Evolutionary conservation across 2,113 vertebrate species (phyloP), one percentile per base, ranked within the genome.

Genomic region (Notarius lentiginosus): DNA sequence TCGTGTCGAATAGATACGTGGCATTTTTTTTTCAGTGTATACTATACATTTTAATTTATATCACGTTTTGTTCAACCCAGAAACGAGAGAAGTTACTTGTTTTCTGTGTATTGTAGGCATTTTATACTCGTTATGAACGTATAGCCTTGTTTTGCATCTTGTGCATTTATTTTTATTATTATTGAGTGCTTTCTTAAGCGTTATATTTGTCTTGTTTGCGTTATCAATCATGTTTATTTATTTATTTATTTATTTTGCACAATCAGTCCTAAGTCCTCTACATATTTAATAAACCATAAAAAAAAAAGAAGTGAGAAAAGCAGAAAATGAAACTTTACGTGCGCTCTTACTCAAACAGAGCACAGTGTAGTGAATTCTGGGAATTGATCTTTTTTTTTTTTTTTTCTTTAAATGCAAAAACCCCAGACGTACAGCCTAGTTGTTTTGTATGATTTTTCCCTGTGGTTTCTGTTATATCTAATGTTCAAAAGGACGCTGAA

Each of bases 401-500:
- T 53, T 2, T 70, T 79, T 22, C 20, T 56, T 7, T 34, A 15
- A 17, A 22, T 10, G 47, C 55, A 76, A 86, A 61, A 60, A 17
- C 79, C 18, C 55, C 55, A 80, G 79, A 41, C 1, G 27, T 60
- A 60, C 30, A 1, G 27, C 20, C 90, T 91, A 90, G 89, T 89
- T 7, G 76, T 18, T 68, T 73, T 87, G 14, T 79, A n/a, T 55
- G 55, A 2, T 51, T 60, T 84, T 63, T 24, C 66, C 27, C 51
- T 55, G 77, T 88, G 61, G 83, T 86, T 90, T 86, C 89, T 91
- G 84, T 88, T 89, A 81, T 89, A 90, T 89, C 90, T 90, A 76
- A 84, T 87, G 86, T 84, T 91, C 82, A 83, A 93, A 93, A 93
- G 89, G 89, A 92, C 87, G 93, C 89, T 91, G 91, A 93, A 92